Base-by-base conservation (phyloP, 2,113 vertebrate species). In the Zosterops hypoxanthus region DNA sequence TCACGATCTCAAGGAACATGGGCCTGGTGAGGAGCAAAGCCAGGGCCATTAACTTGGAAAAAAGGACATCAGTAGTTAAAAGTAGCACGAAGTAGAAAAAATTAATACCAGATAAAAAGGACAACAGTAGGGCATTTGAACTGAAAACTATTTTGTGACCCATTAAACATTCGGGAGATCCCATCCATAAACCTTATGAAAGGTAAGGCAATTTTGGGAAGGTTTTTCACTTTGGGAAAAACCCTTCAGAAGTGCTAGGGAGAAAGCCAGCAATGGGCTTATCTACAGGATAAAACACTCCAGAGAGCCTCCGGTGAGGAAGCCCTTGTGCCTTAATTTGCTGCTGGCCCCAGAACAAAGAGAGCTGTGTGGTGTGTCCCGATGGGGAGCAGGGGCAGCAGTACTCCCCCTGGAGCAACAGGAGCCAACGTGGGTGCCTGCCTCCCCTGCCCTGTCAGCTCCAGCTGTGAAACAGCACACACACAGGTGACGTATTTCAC, bases 291-390 rank as follows among this genome's bases (percentile, higher is more conserved):
- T 17, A 57, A 75, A 52, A 57, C 23, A 10, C 50, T 6, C 42
- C 17, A 42, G 42, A 20, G 33, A 68, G 44, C 22, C 21, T 52
- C 29, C 7, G 4, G 7, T 44, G 28, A 66, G 21, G 14, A 70
- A 63, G n/a, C 3, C 22, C 14, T 24, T 1, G 1, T 17, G 31
- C n/a, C 39, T 49, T 47, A 21, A 33, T 56, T 9, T 7, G 17
- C 63, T 61, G 39, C 42, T 25, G 39, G 16, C 28, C 33, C 3
- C 12, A 46, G 50, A 77, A 46, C 2, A 23, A 72, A 39, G 39
- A 0, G 16, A 82, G 36, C 21, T 23, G 50, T 0, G 3, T 9
- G 25, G 44, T 0, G 1, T 5, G 26, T 36, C 41, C 56, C 0
- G 0, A 1, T 11, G 1, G 14, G 24, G 57, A 49, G 28, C 5